phyloP scores from a whole-genome alignment of 92 coral and sea anemone genomes.

The Zoanthus sansibaricus region DNA sequence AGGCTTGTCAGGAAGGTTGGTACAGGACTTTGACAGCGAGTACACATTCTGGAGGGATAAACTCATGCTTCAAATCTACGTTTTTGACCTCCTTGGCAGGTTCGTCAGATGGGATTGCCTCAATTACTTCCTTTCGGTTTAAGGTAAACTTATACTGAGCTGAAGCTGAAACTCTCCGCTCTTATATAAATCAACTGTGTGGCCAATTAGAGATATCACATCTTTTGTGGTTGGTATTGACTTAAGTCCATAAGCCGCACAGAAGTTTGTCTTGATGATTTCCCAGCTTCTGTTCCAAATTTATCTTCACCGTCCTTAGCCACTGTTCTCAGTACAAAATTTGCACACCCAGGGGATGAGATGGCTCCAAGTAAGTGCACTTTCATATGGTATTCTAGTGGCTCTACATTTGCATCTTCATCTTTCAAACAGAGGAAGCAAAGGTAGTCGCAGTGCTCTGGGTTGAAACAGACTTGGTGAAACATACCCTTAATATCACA shows the following conservation, averaged over 20 bases:
- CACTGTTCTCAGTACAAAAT: neutral
- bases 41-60: neutral
- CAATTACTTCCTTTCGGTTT: neutral
- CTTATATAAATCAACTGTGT: neutral
- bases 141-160: too few species aligned
- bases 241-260: neutral
- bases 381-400: neutral
- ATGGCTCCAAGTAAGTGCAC: neutral
- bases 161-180: neutral
- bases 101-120: neutral
- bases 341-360: neutral
- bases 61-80: neutral
- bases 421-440: neutral
- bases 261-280: neutral
- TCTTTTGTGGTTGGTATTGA: neutral
- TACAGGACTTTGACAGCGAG: neutral
- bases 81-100: neutral
- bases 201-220: neutral
- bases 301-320: neutral
- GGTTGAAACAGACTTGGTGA: neutral
- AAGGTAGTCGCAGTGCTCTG: neutral
- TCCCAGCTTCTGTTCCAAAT: neutral
- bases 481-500: conserved; percentile 1
- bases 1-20: neutral
- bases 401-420: neutral